These are phyloP conservation scores for Vicugna pacos DNA, from an alignment of 2,113 vertebrate genomes.

Conservation along the genomic window DNA sequence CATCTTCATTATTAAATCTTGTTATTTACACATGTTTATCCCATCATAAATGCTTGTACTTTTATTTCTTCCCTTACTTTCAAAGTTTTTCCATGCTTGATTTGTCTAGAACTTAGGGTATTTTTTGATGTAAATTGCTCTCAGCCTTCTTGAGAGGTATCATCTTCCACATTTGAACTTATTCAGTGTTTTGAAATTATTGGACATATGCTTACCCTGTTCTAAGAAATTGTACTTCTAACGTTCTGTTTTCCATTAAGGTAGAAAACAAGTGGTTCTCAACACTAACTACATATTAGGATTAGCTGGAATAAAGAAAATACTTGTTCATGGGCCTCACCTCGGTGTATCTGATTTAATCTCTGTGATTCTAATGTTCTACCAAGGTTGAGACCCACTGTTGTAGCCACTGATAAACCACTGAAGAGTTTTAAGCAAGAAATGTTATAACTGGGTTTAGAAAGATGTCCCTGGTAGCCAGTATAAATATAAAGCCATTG, in stretches of 20 bases:
- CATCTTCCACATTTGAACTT: constrained; percentile 43
- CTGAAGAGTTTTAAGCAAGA: not conserved
- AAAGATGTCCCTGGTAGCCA: not conserved
- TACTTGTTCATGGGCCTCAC: not conserved
- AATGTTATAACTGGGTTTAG: not conserved
- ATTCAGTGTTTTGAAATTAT: constrained; percentile 49
- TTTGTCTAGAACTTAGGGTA: not conserved
- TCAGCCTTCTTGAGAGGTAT: not conserved
- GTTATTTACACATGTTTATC: not conserved
- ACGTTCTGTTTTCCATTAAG: constrained; percentile 5
- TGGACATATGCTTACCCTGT: not conserved
- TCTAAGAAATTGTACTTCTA: constrained; percentile 15
- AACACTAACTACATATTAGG: not conserved
- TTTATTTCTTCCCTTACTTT: not conserved
- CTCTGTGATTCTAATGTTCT: not conserved
- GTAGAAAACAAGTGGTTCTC: not conserved
- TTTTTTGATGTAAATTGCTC: constrained; percentile 51
- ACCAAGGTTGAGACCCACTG: not conserved
- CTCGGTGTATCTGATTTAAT: not conserved
- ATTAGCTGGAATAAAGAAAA: not conserved
- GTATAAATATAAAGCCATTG: not conserved
- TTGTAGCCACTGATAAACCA: not conserved
- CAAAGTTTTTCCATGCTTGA: constrained; percentile 11
- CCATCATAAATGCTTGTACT: constrained; percentile 2
- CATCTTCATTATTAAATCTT: constrained; percentile 3